Base-by-base conservation (phyloP, 2,888 invertebrate species). In the Brachyptera putata region DNA sequence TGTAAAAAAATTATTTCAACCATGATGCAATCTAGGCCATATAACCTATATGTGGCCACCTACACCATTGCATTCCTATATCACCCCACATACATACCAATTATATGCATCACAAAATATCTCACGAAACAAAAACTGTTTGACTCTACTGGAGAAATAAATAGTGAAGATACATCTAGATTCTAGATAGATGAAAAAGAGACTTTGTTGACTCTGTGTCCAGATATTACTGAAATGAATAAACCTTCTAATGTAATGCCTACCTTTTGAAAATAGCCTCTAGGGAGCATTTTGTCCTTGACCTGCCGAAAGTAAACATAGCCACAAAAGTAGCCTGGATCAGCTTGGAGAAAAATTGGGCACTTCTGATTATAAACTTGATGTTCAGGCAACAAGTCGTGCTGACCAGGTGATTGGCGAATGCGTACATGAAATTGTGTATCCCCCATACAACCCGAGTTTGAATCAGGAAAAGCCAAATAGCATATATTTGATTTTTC, bases 281-380 rank as follows among this genome's bases (percentile, higher is more conserved):
- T 83, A 37, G 95, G 91, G 68, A 98, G 79, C 36, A 87, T 83
- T 21, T 88, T 81, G 77, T 97, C 95, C 75, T 93, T 94, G 56
- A 94, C 93, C 82, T 97, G 99, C 65, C 99, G 85, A 78, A 99
- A 99, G 76, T 96, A 98, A 3, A 98, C 98, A 79, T 92, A 99
- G 60, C 98, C 99, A 87, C 94, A 96, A 71, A 90, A 91, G 77
- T 93, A 94, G 63, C 89, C 87, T 58, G 83, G 79, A 73, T 94
- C 91, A n/a, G 87, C 86, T 73, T 89, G 87, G 61, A 92, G 76
- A 26, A 86, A 84, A 1, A 86, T 80, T 36, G 89, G 85, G 70
- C 90, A 88, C 66, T 86, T 86, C 49, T 82, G 81, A 71, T 95
- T 93, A 71, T 92, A 95, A 53, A 77, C 73, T 63, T 77, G 70